Evolutionary conservation across 2,797 vertebrate species (phyloP).

Genomic region (Sebastolobus altivelis): DNA sequence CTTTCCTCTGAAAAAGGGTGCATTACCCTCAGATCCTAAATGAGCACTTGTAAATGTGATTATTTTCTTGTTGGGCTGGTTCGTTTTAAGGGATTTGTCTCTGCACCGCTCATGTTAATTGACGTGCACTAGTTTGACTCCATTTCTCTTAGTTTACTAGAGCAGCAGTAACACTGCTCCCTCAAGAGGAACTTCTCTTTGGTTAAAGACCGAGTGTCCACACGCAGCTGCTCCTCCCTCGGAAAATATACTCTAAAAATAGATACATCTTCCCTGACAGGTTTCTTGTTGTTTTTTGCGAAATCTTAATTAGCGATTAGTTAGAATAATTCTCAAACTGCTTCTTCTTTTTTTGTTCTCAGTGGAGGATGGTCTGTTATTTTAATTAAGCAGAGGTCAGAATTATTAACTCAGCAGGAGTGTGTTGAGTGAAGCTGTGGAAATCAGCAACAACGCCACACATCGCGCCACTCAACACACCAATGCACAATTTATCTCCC

Average conservation of each 20-base stretch:
- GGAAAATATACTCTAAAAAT: conserved; percentile 68
- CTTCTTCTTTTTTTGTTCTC: conserved; percentile 67
- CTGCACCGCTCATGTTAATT: conserved; percentile 48
- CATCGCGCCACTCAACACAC: conserved; percentile 58
- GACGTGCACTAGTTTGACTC: conserved; percentile 34
- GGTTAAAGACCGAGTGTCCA: conserved; percentile 39
- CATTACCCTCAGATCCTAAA: conserved; percentile 60
- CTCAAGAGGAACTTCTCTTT: conserved; percentile 46
- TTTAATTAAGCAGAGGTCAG: conserved; percentile 89
- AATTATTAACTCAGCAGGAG: conserved; percentile 87
- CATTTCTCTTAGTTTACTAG: conserved; percentile 41
- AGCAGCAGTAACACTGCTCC: conserved; percentile 33
- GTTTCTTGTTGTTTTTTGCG: conserved; percentile 80
- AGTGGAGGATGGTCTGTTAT: conserved; percentile 83
- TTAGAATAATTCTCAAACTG: conserved; percentile 85
- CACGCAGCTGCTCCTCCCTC: conserved; percentile 48
- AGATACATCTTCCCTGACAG: conserved; percentile 72
- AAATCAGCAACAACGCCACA: conserved; percentile 73
- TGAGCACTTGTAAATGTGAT: conserved; percentile 67
- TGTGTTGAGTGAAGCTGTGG: conserved; percentile 74
- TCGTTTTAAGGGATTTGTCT: conserved; percentile 56
- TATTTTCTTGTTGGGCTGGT: conserved; percentile 57
- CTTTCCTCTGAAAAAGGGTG: conserved; percentile 45
- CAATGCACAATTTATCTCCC: conserved; percentile 46
- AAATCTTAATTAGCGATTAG: conserved; percentile 86